Percentiles rank a stretch among this genome's conserved stretches.
phyloP scores from a whole-genome alignment of 2,797 vertebrate genomes.

The Cyclura pinguis region DNA sequence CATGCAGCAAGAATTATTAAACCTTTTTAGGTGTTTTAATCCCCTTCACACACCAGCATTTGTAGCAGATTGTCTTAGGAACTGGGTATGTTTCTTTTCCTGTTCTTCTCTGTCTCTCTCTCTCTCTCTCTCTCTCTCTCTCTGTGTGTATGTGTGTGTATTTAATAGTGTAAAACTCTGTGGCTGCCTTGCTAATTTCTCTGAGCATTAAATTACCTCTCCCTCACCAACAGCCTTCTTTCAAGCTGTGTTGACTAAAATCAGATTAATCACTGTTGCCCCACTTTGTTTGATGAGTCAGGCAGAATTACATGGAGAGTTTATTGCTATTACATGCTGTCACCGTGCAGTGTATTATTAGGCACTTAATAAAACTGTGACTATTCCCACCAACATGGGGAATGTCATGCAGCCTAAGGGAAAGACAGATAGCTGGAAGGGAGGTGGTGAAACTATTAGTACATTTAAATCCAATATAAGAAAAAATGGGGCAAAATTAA shows the following conservation, averaged over 20 bases:
- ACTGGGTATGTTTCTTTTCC: neutral
- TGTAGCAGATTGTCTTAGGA: neutral
- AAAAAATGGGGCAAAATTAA: neutral
- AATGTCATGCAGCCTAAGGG: neutral
- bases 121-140: neutral
- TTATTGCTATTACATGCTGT: conserved; percentile 38
- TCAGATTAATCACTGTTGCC: conserved; percentile 23
- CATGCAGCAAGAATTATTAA: neutral
- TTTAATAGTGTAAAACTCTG: neutral
- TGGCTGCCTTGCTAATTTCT: conserved; percentile 23
- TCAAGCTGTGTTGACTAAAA: neutral
- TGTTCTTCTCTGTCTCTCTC: neutral
- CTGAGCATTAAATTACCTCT: neutral
- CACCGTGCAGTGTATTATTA: neutral
- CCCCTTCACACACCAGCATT: neutral
- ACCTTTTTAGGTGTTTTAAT: neutral
- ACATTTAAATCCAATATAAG: neutral
- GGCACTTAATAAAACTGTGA: neutral
- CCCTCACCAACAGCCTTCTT: conserved; percentile 34
- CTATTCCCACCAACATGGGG: neutral
- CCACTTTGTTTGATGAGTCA: neutral
- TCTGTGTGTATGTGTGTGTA: neutral
- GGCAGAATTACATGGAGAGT: neutral
- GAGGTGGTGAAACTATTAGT: neutral
- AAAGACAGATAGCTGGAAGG: conserved; percentile 6